Percentiles rank a stretch among this genome's conserved stretches.
These are phyloP conservation scores for Panagrolaimus sp. DNA, from an alignment of 1,140 invertebrate genomes.

Conservation along the genomic window DNA sequence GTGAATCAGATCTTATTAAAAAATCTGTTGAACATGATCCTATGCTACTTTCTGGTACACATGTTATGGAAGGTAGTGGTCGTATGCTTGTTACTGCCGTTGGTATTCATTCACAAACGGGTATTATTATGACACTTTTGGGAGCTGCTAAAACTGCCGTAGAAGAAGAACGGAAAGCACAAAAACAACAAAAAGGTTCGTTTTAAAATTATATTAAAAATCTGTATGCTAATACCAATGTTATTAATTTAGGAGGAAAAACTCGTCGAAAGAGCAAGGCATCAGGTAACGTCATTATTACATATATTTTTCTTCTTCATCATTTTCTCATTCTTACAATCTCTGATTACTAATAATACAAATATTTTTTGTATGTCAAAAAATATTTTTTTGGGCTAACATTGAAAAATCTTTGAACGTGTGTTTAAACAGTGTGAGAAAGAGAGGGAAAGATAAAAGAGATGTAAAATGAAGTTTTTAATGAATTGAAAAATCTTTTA, in stretches of 20 bases:
- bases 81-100: slow-evolving; percentile 98
- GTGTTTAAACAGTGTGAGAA: too few relatives aligned
- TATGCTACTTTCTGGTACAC: slow-evolving; percentile 94
- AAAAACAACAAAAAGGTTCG: slow-evolving; percentile 48
- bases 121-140: slow-evolving; percentile 96
- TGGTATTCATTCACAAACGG: slow-evolving; percentile 96
- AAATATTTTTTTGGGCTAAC: too few relatives aligned
- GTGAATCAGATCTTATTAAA: slow-evolving; percentile 98
- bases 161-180: slow-evolving; percentile 55
- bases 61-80: slow-evolving; percentile 99
- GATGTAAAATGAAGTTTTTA: too few relatives aligned
- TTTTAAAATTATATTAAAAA: background rate
- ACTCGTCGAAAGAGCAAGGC: slow-evolving; percentile 52
- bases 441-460: too few relatives aligned
- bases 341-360: too few relatives aligned
- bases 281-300: slow-evolving; percentile 48
- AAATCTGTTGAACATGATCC: slow-evolving; percentile 87
- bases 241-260: slow-evolving; percentile 30
- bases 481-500: too few relatives aligned
- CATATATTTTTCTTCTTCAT: too few relatives aligned
- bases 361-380: too few relatives aligned
- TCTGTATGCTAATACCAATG: background rate
- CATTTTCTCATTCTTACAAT: too few relatives aligned
- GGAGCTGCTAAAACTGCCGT: slow-evolving; percentile 71
- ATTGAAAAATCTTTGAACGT: too few relatives aligned